Evolutionary conservation across 2,797 vertebrate genomes (phyloP).

Genomic region (Leptodactylus fallax): DNA sequence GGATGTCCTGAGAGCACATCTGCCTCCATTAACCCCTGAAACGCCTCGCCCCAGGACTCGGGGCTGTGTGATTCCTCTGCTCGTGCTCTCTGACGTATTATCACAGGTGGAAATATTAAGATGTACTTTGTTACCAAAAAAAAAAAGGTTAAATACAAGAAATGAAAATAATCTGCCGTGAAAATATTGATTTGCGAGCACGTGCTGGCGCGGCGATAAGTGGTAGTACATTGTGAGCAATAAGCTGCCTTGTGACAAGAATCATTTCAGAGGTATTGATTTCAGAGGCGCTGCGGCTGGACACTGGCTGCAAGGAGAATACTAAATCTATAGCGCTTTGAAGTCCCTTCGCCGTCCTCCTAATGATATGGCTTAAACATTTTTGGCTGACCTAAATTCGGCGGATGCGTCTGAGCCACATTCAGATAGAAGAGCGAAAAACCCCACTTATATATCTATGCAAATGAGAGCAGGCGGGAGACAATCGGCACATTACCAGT

Average conservation of each 20-base stretch:
- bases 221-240: conserved; percentile 26
- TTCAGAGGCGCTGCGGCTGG: conserved; percentile 25
- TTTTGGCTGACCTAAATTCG: conserved; percentile 52
- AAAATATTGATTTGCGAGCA: conserved; percentile 16
- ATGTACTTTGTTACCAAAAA: not conserved
- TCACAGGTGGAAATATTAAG: conserved; percentile 37
- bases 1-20: conserved; percentile 31
- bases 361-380: conserved; percentile 45
- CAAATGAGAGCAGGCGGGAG: not conserved
- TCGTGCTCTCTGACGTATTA: not conserved
- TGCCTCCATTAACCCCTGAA: not conserved
- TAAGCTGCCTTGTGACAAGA: conserved; percentile 27
- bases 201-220: conserved; percentile 4
- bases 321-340: conserved; percentile 48
- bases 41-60: too few species aligned
- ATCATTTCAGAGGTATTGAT: conserved; percentile 46
- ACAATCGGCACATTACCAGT: not conserved
- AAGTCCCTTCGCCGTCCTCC: conserved; percentile 30
- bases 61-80: too few species aligned
- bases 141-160: not conserved
- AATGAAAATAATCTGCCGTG: conserved; percentile 16
- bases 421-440: not conserved
- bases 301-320: conserved; percentile 41
- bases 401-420: conserved; percentile 15
- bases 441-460: not conserved